Evolutionary conservation across 1,140 invertebrate genomes (phyloP).

Genomic region (Polypedilum vanderplanki): DNA sequence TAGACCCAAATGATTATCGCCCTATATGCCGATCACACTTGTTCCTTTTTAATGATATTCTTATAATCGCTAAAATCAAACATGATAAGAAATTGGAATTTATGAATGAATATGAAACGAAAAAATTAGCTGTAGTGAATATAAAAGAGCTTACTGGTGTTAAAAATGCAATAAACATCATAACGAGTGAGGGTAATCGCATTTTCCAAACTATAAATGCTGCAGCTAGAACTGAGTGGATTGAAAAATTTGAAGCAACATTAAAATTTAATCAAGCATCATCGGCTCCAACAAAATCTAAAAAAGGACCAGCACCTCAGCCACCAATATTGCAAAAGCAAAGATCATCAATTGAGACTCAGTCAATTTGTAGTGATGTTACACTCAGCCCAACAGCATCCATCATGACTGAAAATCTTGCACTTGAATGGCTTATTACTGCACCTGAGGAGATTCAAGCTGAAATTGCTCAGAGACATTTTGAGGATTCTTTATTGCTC

Average conservation of each 20-base stretch:
- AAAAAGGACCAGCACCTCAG: constrained; percentile 50
- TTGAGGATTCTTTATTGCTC: constrained; percentile 86
- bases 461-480: constrained; percentile 92
- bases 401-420: constrained; percentile 45
- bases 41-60: constrained; percentile 86
- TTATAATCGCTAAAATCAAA: constrained; percentile 58
- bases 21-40: constrained; percentile 81
- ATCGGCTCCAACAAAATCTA: constrained; percentile 48
- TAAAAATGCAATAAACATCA: constrained; percentile 87
- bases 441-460: constrained; percentile 94
- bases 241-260: constrained; percentile 85
- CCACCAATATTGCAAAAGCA: constrained; percentile 43
- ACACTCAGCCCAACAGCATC: constrained; percentile 45
- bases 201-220: constrained; percentile 86
- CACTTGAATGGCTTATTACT: constrained; percentile 86
- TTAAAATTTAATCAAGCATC: constrained; percentile 76
- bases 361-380: constrained; percentile 43
- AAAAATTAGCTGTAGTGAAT: constrained; percentile 90
- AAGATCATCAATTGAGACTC: constrained; percentile 38
- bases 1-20: constrained; percentile 79
- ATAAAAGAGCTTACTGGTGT: constrained; percentile 83
- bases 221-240: constrained; percentile 87
- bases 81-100: constrained; percentile 68
- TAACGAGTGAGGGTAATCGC: constrained; percentile 89
- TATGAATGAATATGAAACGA: constrained; percentile 83